Conservation (phyloP, 2,797 vertebrate genomes). For the Girardinus metallicus region DNA sequence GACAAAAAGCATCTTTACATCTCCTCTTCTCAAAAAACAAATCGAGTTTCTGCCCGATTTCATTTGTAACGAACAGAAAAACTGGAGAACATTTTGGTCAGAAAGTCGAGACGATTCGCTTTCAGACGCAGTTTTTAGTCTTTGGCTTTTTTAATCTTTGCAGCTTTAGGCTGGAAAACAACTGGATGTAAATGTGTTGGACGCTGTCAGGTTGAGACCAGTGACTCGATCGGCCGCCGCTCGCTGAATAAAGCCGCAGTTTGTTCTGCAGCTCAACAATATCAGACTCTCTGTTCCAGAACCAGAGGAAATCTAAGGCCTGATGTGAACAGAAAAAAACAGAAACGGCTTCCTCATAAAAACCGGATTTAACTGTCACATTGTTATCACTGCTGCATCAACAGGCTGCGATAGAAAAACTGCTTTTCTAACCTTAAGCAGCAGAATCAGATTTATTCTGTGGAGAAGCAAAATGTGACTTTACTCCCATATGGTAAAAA, state of each 20-base stretch:
- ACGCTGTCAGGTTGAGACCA: conserved; percentile 54
- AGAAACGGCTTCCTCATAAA: background rate
- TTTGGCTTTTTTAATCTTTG: conserved; percentile 33
- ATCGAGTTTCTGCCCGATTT: background rate
- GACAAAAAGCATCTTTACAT: background rate
- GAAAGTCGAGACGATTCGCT: background rate
- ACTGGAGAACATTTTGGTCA: background rate
- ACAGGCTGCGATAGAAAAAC: too few species aligned
- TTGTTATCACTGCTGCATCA: too few species aligned
- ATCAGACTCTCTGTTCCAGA: conserved; percentile 61
- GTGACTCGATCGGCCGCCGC: conserved; percentile 79
- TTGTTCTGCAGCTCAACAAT: conserved; percentile 75
- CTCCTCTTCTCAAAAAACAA: background rate
- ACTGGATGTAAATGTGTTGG: conserved; percentile 68
- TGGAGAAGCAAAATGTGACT: background rate
- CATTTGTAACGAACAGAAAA: background rate
- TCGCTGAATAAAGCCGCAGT: conserved; percentile 62
- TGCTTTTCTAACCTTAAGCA: too few species aligned
- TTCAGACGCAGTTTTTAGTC: background rate
- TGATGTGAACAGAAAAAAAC: background rate
- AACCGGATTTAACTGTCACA: too few species aligned
- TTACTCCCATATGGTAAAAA: background rate
- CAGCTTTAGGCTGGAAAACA: conserved; percentile 70
- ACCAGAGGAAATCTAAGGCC: conserved; percentile 10
- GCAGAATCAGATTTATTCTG: background rate